These are phyloP conservation scores for Numenius arquata DNA, from an alignment of 2,113 vertebrate species.

Conservation along the genomic window DNA sequence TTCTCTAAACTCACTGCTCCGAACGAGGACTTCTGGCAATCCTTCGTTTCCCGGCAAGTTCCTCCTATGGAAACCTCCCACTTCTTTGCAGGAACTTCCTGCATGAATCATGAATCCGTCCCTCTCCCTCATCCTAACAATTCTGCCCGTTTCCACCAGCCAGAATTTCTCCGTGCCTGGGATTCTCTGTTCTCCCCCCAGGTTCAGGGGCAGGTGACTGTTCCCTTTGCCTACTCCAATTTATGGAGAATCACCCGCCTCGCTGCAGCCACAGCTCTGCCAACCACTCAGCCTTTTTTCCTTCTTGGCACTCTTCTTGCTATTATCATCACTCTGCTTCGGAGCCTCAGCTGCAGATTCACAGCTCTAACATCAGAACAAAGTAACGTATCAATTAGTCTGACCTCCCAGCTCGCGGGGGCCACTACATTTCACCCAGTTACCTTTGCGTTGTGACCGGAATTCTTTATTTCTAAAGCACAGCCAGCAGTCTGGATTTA, in stretches of 20 bases:
- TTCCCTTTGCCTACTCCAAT: not conserved
- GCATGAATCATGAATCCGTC: not conserved
- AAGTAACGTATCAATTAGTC: not conserved
- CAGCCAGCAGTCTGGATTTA: not conserved
- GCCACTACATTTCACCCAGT: not conserved
- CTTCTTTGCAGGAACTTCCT: not conserved
- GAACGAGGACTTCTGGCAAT: not conserved
- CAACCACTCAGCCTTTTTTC: not conserved
- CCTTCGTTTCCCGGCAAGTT: not conserved
- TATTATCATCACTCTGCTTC: not conserved
- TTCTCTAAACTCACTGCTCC: not conserved
- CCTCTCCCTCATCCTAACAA: not conserved
- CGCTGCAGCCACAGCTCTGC: not conserved
- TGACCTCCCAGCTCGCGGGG: not conserved
- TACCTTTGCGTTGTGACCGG: not conserved
- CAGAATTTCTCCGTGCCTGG: not conserved
- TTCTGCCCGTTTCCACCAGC: not conserved
- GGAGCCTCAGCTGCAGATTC: not conserved
- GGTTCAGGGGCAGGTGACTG: not conserved
- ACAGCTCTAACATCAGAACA: not conserved
- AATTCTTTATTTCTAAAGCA: constrained; percentile 5
- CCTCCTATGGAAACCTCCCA: not conserved
- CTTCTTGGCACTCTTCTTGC: not conserved
- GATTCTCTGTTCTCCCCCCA: not conserved
- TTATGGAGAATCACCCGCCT: not conserved